A percentile compares a stretch with the other conserved stretches of the same genome.
Conservation (phyloP, 1,140 invertebrate species). For the Zaprionus davidi region DNA sequence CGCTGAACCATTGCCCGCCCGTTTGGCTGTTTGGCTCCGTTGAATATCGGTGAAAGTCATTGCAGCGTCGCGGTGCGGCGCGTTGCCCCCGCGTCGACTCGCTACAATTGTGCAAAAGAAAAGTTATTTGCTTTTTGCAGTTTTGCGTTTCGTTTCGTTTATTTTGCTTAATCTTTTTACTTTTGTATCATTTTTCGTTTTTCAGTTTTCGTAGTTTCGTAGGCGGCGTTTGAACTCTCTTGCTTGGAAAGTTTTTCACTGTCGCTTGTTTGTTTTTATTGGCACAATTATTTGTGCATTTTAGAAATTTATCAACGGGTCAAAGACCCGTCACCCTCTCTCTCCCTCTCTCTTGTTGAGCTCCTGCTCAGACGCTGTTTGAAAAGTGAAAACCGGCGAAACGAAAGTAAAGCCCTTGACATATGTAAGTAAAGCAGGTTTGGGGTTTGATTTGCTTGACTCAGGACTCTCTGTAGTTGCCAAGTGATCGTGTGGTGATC, state of each 20-base stretch:
- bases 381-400: slow-evolving; percentile 67
- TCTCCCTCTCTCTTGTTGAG: slow-evolving; percentile 2
- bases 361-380: not conserved
- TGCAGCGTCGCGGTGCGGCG: slow-evolving; percentile 44
- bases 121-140: slow-evolving; percentile 70
- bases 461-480: not conserved
- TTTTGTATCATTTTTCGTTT: slow-evolving; percentile 36
- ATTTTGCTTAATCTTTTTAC: slow-evolving; percentile 43
- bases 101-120: slow-evolving; percentile 83
- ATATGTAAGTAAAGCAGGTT: not conserved
- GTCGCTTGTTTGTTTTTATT: slow-evolving; percentile 76
- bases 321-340: slow-evolving; percentile 52
- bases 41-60: slow-evolving; percentile 79
- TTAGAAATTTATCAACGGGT: slow-evolving; percentile 78
- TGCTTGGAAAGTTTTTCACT: slow-evolving; percentile 71
- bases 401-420: slow-evolving; percentile 56
- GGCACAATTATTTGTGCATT: slow-evolving; percentile 83
- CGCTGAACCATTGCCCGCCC: not conserved
- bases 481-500: too few relatives aligned
- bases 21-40: slow-evolving; percentile 24
- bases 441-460: not conserved
- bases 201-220: slow-evolving; percentile 57
- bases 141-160: slow-evolving; percentile 58
- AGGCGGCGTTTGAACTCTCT: slow-evolving; percentile 77
- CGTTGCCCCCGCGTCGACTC: slow-evolving; percentile 36